Evolutionary conservation across 2,797 vertebrate species (phyloP).

Genomic region (Chelon labrosus): DNA sequence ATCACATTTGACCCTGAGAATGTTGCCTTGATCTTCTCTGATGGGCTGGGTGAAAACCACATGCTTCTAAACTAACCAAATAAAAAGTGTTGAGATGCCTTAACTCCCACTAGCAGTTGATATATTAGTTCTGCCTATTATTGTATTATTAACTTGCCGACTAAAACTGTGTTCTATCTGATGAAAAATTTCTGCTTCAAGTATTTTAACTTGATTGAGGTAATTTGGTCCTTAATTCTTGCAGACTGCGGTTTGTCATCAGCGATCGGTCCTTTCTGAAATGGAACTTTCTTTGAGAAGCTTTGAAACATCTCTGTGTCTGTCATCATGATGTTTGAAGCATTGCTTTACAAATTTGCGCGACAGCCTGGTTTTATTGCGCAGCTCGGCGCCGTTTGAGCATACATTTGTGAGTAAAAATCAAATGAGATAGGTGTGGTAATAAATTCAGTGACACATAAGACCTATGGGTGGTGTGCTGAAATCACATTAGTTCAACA

Average conservation of each 20-base stretch:
- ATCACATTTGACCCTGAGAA: too few relatives aligned
- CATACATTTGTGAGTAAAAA: conserved; percentile 48
- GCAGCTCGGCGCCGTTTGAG: conserved; percentile 50
- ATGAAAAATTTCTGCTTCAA: not conserved
- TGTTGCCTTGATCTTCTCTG: too few relatives aligned
- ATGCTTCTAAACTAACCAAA: too few relatives aligned
- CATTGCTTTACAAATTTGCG: conserved; percentile 50
- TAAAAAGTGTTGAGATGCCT: too few relatives aligned
- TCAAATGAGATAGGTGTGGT: conserved; percentile 57
- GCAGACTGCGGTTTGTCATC: conserved; percentile 17
- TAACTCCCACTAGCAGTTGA: too few relatives aligned
- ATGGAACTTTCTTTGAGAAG: conserved; percentile 37
- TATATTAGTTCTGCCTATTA: too few relatives aligned
- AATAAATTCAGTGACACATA: conserved; percentile 62
- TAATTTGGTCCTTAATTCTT: conserved; percentile 17
- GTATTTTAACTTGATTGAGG: conserved; percentile 18
- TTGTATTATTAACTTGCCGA: conserved; percentile 11
- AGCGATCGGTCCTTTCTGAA: conserved; percentile 31
- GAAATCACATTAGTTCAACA: conserved; percentile 57
- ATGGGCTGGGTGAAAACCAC: too few relatives aligned
- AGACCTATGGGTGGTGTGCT: conserved; percentile 52
- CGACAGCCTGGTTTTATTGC: conserved; percentile 57
- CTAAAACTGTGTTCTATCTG: not conserved
- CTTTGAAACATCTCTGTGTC: conserved; percentile 36
- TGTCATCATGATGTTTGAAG: conserved; percentile 50